Percentiles rank a stretch among this genome's conserved stretches.
Evolutionary conservation across 2,113 vertebrate genomes (phyloP).

Genomic region (Catharus bicknelli): DNA sequence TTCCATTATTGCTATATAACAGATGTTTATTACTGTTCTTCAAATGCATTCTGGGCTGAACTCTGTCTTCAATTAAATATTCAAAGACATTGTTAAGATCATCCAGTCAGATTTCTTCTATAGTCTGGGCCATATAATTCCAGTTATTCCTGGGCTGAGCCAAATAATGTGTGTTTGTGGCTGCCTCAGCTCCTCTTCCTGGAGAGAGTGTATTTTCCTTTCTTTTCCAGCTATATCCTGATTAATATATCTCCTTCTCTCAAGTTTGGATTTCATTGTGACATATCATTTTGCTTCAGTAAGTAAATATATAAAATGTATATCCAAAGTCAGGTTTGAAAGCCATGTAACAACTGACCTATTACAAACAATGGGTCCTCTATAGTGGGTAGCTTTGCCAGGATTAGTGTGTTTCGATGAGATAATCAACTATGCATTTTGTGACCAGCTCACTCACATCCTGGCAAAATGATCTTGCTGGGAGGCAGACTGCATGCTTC

Average conservation of each 20-base stretch:
- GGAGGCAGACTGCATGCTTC: slow-evolving; percentile 53
- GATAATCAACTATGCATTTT: slow-evolving; percentile 63
- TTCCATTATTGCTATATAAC: neutral
- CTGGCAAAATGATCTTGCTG: slow-evolving; percentile 49
- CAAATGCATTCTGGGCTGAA: neutral
- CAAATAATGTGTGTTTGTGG: neutral
- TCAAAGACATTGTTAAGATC: neutral
- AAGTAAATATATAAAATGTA: slow-evolving; percentile 64
- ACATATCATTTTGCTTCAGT: slow-evolving; percentile 60
- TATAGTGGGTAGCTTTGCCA: slow-evolving; percentile 42
- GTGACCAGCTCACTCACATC: slow-evolving; percentile 49
- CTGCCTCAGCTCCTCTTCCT: neutral
- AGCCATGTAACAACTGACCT: slow-evolving; percentile 64
- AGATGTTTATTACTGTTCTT: neutral
- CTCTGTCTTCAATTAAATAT: neutral
- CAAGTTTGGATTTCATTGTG: slow-evolving; percentile 55
- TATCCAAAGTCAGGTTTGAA: slow-evolving; percentile 57
- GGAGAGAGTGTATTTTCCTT: neutral
- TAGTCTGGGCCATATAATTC: neutral
- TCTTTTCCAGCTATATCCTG: slow-evolving; percentile 30
- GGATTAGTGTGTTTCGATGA: slow-evolving; percentile 66
- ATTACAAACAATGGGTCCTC: slow-evolving; percentile 64
- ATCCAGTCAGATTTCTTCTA: neutral
- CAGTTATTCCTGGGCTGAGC: neutral
- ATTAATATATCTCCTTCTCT: slow-evolving; percentile 45